Evolutionary conservation across 2,888 invertebrate genomes (phyloP).

Genomic region (Mechanitis mazaeus): DNA sequence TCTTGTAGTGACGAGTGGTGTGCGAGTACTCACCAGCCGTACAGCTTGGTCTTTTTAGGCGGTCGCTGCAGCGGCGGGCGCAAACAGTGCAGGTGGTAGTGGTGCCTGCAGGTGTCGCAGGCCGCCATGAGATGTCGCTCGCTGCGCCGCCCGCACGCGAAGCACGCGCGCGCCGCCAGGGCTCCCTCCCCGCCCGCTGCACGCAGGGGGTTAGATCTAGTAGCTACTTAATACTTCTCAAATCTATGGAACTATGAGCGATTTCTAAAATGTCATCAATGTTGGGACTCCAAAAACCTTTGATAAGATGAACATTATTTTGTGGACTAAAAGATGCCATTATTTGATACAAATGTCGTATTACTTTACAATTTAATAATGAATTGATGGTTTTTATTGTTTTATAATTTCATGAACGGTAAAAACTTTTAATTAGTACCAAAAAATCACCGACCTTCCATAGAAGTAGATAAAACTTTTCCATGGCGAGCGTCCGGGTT

Average conservation of each 20-base stretch:
- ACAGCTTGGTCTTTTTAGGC: slow-evolving; percentile 96
- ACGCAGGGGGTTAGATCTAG: no score
- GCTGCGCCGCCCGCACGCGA: slow-evolving; percentile 88
- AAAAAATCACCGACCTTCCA: slow-evolving; percentile 64
- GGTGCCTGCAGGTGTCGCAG: slow-evolving; percentile 94
- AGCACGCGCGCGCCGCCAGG: slow-evolving; percentile 83
- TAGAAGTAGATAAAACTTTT: slow-evolving; percentile 78
- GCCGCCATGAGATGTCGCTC: slow-evolving; percentile 96
- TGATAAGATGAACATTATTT: no score
- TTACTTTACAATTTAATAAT: background rate
- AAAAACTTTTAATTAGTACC: background rate
- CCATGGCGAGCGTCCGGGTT: slow-evolving; percentile 84
- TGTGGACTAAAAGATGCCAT: no score
- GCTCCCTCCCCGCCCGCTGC: slow-evolving; percentile 27
- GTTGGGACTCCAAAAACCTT: no score
- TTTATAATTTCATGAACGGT: no score
- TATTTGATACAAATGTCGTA: no score
- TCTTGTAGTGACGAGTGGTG: background rate
- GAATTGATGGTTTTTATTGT: background rate
- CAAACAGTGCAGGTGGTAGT: slow-evolving; percentile 95
- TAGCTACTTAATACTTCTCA: no score
- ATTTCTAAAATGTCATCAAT: no score
- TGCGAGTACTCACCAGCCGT: slow-evolving; percentile 84
- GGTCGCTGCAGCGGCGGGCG: slow-evolving; percentile 95
- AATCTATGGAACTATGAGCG: no score